Evolutionary conservation across 2,888 invertebrate genomes (phyloP), one percentile per base, ranked within the genome.

Genomic region (Exocentrus adspersus): DNA sequence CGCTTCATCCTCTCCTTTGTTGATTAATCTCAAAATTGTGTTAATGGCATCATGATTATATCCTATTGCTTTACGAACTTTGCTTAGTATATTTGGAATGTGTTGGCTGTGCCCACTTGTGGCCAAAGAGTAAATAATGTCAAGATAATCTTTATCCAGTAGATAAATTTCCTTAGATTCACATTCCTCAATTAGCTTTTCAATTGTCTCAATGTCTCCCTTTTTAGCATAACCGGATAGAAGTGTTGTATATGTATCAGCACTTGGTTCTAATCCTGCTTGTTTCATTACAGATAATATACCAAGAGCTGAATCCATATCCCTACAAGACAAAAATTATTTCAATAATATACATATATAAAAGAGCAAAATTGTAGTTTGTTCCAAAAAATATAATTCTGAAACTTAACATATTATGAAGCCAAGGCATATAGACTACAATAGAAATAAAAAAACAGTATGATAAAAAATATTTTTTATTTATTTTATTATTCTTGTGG

Each of bases 1-100:
- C 0, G 87, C 85, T 43, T 90, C 87, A 68, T 90, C 87, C 66
- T 88, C 84, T 0, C 89, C 89, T 70, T 87, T 88, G 74, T 92
- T 92, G 0, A 93, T 85, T 42, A 95, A 83, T 56, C 90, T 87
- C 3, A 92, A 83, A 59, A 92, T 89, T 1, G 88, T 82, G 79
- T 90, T 91, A 41, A 90, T 87, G 0, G 90, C 90, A 76, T 94
- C 94, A 77, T 92, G 91, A 77, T 91, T 91, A 78, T 90, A 94
- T 0, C 91, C 92, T 2, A 86, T 73, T 1, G 86, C 84, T 76
- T 88, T 89, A 24, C 86, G 86, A 41, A 92, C 80, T 78, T 88
- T 86, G 1, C 80, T 76, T 43, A 93, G 81, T 1, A 94, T 83
- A 72, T 85, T 81, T 30, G 90, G 87, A 1, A 91, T 84, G 77